Evolutionary conservation across 2,888 invertebrate species (phyloP), one percentile per base, ranked within the genome.

Genomic region (Drosophila differens): DNA sequence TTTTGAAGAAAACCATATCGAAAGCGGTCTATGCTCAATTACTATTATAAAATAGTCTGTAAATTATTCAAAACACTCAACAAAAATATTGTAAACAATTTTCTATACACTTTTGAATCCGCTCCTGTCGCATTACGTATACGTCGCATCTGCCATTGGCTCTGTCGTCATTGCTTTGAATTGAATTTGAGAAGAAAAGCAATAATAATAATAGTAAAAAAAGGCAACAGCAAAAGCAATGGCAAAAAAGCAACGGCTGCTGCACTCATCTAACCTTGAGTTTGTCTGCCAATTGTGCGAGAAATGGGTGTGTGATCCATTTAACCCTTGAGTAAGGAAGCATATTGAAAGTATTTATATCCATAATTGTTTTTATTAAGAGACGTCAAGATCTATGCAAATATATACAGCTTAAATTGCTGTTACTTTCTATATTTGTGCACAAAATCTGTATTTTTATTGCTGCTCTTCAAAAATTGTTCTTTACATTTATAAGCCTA

Each of bases 241-340:
- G 12, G 28, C 28, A 30, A 54, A 44, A 9, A 22, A 30, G 37
- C 55, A 52, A 39, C 52, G 55, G 83, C 65, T 66, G 68, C 69
- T 82, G 76, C 71, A 80, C 75, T 80, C 75, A 71, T 68, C 52
- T 78, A 69, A 84, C 83, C 84, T 81, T 82, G 74, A 79, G 44
- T 65, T 49, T 49, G 28, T 52, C 59, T 60, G 75, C 54, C 64
- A 62, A 78, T 68, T 75, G 61, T 60, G 49, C 71, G 41, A 54
- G 62, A 62, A 74, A 58, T 65, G 61, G 51, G 6, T 37, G 53
- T 52, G 49, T 5, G n/a, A 41, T 32, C 30, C 49, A 33, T 64
- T 51, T 19, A 30, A 16, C 37, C 9, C 30, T 49, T 22, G 28
- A 22, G 14, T n/a, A 41, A 16, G 44, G 14, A 35, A 61, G 32